Evolutionary conservation across 2,797 vertebrate species (phyloP), one percentile per base, ranked within the genome.

Genomic region (Nasua narica): DNA sequence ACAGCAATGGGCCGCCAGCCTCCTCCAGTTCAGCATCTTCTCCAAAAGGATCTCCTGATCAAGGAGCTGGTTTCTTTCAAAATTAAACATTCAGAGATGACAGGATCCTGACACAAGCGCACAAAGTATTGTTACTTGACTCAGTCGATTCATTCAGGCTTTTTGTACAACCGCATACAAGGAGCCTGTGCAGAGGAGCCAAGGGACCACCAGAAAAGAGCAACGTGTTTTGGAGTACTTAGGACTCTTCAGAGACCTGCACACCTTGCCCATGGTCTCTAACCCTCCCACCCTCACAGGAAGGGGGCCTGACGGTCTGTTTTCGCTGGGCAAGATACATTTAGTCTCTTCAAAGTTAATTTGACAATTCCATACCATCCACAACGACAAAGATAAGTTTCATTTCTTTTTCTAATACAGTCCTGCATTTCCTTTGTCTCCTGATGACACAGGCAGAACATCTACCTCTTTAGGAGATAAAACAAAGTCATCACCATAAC

Each of bases 1-100:
- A 88, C 13, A 65, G 32, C 82, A 96, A 92, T 14, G 62, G 67
- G 72, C 46, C 21, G 2, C 50, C 50, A 37, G 46, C 52, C 54
- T 96, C 50, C 43, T 54, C 69, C 5, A n/a, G 46, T 86, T 85
- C 78, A 94, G 50, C 56, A 69, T n/a, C 79, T 81, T 90, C 72
- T 93, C 56, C 89, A 93, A 92, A 94, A 90, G 27, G 25, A 93
- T n/a, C 65, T 96, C 78, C 69, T 91, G 43, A 90, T 27, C 52
- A 84, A 89, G 32, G 27, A 84, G 84, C 37, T 85, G 48, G 8
- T 95, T 95, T 94, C 84, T 82, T 56, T 93, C 76, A 65, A 96
- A 96, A 92, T 76, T 48, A 95, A 85, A 95, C 78, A 92, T 86
- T 93, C 37, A 29, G 9, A 82, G 48, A 43, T 69, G 95, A 88